Conservation (phyloP, 2,888 invertebrate genomes). For the Amphipyra tragopoginis region DNA sequence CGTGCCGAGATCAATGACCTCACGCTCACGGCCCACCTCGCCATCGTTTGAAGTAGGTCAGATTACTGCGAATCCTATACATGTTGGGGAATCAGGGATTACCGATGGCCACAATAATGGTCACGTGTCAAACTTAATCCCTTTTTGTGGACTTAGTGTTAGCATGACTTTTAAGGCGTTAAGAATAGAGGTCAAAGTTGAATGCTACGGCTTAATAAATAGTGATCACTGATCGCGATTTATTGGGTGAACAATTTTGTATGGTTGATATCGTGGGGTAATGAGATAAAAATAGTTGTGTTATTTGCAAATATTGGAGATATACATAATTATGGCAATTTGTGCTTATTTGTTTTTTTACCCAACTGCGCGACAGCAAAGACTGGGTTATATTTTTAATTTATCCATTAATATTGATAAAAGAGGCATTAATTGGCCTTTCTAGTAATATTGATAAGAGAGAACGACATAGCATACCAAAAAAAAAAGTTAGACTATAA, state of each 20-base stretch:
- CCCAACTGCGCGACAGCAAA: too few relatives aligned
- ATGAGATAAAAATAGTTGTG: conserved; percentile 8
- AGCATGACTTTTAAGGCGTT: conserved; percentile 6
- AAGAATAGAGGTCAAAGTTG: conserved; percentile 31
- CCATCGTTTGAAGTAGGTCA: conserved; percentile 57
- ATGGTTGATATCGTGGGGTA: conserved; percentile 11
- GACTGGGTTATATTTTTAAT: too few relatives aligned
- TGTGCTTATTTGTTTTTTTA: too few relatives aligned
- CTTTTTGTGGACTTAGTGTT: conserved; percentile 8
- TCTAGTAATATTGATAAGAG: too few relatives aligned
- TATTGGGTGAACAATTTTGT: conserved; percentile 37
- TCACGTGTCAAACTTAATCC: conserved; percentile 45
- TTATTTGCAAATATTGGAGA: conserved; percentile 1
- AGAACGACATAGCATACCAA: too few relatives aligned
- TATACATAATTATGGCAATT: too few relatives aligned
- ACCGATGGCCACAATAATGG: conserved; percentile 21
- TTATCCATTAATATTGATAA: too few relatives aligned
- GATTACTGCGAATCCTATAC: conserved; percentile 49
- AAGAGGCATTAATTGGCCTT: too few relatives aligned
- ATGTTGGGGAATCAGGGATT: conserved; percentile 17
- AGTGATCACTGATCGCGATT: conserved; percentile 4
- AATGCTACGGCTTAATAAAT: conserved; percentile 9
- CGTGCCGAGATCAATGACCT: conserved; percentile 56
- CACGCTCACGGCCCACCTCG: conserved; percentile 38
- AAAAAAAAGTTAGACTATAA: too few relatives aligned